Base-by-base conservation (phyloP, 2,113 vertebrate species). In the Nettapus auritus region DNA sequence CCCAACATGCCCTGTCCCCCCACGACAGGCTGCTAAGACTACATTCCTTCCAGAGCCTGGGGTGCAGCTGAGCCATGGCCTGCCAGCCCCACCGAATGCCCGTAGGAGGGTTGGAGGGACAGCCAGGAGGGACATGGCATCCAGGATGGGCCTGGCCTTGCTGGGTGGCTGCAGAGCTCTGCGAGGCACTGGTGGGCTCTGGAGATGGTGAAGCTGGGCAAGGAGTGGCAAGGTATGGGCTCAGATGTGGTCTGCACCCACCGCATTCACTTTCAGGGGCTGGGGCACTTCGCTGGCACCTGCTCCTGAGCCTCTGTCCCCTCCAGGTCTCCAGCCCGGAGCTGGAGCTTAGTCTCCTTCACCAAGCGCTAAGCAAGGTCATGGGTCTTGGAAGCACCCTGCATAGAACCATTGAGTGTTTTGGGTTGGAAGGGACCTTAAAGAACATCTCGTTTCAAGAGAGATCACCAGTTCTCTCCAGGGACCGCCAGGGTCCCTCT, bases 161-260 rank as follows among this genome's bases (percentile, higher is more conserved):
- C 44, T 26, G 40, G 9, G 9, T 34, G 46, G 36, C 60, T 67
- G 31, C 33, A 36, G 79, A 21, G 38, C 3, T 3, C 26, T 23
- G n/a, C 57, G 21, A 60, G 48, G 38, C 53, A 9, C 40, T 52
- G 52, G 48, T 16, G 17, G 22, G 46, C 48, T 46, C 44, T 46
- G 44, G 46, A 21, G 26, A 59, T 55, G 31, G 28, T 66, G 56
- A 46, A 67, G 28, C 13, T 86, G 33, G 19, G 11, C 38, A 42
- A 53, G 46, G 19, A 11, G 3, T 8, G 25, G 19, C 0, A 8
- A 69, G 75, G 16, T 34, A 55, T 1, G 6, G 8, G 22, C 2
- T 2, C 0, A 3, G 3, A 23, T 71, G 57, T 21, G 13, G 25
- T 33, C 2, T 1, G 34, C 53, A 31, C 40, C 46, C 8, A 1